Base-by-base conservation (phyloP, 2,797 vertebrate genomes). In the Anguilla megastoma region DNA sequence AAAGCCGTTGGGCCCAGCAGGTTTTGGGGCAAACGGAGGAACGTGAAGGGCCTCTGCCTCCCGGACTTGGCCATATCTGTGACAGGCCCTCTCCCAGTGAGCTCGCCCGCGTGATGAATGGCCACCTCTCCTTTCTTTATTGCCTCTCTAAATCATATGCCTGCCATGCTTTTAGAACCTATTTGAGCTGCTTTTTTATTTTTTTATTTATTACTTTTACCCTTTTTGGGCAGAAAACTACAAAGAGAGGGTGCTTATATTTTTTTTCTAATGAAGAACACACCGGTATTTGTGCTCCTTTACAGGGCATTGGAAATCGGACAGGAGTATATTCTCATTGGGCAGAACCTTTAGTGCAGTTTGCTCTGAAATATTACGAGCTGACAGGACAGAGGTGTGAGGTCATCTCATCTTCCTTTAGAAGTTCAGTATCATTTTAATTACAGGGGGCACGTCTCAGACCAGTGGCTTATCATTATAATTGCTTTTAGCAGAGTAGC, bases 111-210 rank as follows among this genome's bases (percentile, higher is more conserved):
- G 92, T 97, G 96, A 97, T 96, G 92, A 96, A 97, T 94, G 94
- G 89, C 94, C 93, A 95, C 94, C 95, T 95, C 93, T 96, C 95
- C 92, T 88, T 92, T 96, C 93, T 96, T 96, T 96, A 96, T 96
- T 95, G 94, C 93, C 92, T 90, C 92, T 95, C 96, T 97, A 96
- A 96, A 97, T 97, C 96, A 96, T 94, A 92, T 84, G 92, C 94
- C 94, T 96, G 94, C 94, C 93, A 94, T 92, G 95, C 94, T 95
- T 96, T 96, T 95, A 96, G 95, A 96, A 95, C 93, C 94, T 93
- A 92, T 96, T 95, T 95, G 94, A 95, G 94, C 93, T 92, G 92
- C 93, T 95, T 96, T 96, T 92, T 95, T 71, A 69, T 69, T 69
- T 18, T 18, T 58, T 58, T 58, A 14, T 71, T 71, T 7, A 27